Conservation (phyloP, 1,140 invertebrate genomes). For the Drosophila asahinai region DNA sequence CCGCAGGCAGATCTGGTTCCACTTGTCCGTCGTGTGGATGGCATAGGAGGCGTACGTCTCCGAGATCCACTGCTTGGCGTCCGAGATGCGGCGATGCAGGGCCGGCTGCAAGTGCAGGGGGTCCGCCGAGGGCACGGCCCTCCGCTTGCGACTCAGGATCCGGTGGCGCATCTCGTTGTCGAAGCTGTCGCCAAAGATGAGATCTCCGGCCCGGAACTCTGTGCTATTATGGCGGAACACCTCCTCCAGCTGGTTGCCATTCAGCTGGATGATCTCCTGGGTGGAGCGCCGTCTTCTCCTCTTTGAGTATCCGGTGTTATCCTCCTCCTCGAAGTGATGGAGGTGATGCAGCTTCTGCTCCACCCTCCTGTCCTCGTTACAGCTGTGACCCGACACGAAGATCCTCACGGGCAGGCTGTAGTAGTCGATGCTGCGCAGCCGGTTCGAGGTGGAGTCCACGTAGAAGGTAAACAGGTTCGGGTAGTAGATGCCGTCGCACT, state of each 20-base stretch:
- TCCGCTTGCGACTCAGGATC: constrained; percentile 86
- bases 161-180: constrained; percentile 85
- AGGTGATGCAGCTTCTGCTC: constrained; percentile 85
- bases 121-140: constrained; percentile 83
- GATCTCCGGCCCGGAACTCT: constrained; percentile 75
- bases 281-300: constrained; percentile 61
- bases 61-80: constrained; percentile 93
- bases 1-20: constrained; percentile 91
- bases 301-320: constrained; percentile 77
- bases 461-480: constrained; percentile 94
- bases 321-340: constrained; percentile 86
- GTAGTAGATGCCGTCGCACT: constrained; percentile 92
- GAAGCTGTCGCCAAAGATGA: constrained; percentile 79
- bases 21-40: constrained; percentile 91
- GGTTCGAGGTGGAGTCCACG: constrained; percentile 93
- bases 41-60: constrained; percentile 93
- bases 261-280: constrained; percentile 27
- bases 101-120: constrained; percentile 75
- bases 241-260: constrained; percentile 65
- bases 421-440: constrained; percentile 92
- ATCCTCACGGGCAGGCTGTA: constrained; percentile 92
- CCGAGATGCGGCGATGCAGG: constrained; percentile 83
- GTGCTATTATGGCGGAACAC: constrained; percentile 67
- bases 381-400: constrained; percentile 91
- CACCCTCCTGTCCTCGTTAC: constrained; percentile 88